Percentiles rank a stretch among this genome's conserved stretches.
Evolutionary conservation across 1,140 invertebrate genomes (phyloP).

Genomic region (Aphelinus certus): DNA sequence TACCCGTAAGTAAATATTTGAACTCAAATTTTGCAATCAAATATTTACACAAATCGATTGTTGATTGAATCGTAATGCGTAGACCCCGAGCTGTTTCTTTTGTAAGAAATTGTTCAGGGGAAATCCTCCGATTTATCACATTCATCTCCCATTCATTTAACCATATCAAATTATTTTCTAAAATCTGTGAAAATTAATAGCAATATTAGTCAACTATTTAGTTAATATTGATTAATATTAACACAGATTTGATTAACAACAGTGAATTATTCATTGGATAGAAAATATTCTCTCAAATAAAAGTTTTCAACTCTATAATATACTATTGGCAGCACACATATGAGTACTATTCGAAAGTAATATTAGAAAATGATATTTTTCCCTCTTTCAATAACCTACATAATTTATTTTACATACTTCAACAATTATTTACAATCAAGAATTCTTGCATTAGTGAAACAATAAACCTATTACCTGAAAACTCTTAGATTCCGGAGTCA

Average conservation of each 20-base stretch:
- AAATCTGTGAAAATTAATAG: constrained; percentile 20
- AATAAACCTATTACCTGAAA: constrained; percentile 31
- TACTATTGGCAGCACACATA: too few species aligned
- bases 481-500: constrained; percentile 35
- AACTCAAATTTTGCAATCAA: constrained; percentile 40
- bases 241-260: too few species aligned
- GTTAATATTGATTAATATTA: too few species aligned
- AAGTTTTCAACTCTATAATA: too few species aligned
- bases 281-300: too few species aligned
- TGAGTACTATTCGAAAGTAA: too few species aligned
- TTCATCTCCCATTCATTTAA: constrained; percentile 37
- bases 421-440: too few species aligned
- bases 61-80: constrained; percentile 2
- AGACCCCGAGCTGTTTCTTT: constrained; percentile 29
- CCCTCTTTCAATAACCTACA: too few species aligned
- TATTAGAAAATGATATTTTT: too few species aligned
- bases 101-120: constrained; percentile 36
- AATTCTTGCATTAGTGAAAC: neutral
- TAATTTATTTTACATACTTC: too few species aligned
- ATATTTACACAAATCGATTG: constrained; percentile 40
- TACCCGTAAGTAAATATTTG: constrained; percentile 43
- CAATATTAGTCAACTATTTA: too few species aligned
- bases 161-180: constrained; percentile 29
- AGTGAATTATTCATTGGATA: too few species aligned
- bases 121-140: constrained; percentile 15